Evolutionary conservation across 1,140 invertebrate genomes (phyloP), one percentile per base, ranked within the genome.

Genomic region (Arctopsyche grandis): DNA sequence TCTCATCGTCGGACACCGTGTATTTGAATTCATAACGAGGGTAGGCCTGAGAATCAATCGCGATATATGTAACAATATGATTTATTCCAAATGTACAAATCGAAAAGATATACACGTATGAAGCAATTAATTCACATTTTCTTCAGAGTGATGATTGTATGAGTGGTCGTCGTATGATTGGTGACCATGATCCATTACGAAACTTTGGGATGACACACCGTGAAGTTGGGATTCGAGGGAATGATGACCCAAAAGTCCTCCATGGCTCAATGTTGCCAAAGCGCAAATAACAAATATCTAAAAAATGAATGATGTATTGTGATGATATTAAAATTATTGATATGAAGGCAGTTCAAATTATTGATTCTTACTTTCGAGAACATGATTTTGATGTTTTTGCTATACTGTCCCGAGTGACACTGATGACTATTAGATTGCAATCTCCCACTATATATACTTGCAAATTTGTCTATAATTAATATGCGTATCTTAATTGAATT

Each of bases 1-100:
- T 90, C 76, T 90, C 86, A 77, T 88, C 86, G 83, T 90, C 89
- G 26, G 90, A 89, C 14, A 90, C 89, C 29, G 86, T 87, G 79
- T 90, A 90, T 82, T 89, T 87, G 83, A 89, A 90, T 66, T 86
- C 85, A 81, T 90, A 90, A 52, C 46, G 58, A 69, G 46, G 73
- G 63, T 76, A 22, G 19, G 74, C 74, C 74, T 76, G 24, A 76
- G 63, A 71, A 69, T 69, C 4, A n/a, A 29, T 48, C 48, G 5
- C 29, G 16, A 56, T 12, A 75, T 75, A 58, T 58, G 22, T 12
- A 63, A 60, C 44, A 63, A 46, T 7, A 7, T 9, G 19, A 69
- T 4, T 29, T 58, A 60, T 22, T 21, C 5, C 3, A 73, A 48
- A 29, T 43, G 7, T 75, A 75, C 24, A 60, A n/a, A n/a, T 19